Conservation (phyloP, 2,888 invertebrate species). For the Nomada hirtipes region DNA sequence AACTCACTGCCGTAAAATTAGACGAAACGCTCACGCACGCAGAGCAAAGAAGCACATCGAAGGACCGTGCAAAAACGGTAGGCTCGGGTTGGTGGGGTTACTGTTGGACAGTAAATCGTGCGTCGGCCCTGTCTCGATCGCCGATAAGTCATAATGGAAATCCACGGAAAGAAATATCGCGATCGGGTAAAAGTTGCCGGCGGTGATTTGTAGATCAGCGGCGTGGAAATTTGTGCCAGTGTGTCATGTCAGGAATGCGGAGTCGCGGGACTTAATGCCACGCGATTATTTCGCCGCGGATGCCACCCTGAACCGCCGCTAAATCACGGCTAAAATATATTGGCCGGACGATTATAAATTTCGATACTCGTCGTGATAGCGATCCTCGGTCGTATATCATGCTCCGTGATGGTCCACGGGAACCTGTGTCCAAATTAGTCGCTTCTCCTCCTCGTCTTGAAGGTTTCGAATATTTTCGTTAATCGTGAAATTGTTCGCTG, state of each 20-base stretch:
- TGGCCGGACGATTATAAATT: constrained; percentile 49
- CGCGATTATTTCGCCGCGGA: constrained; percentile 33
- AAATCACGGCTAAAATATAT: constrained; percentile 63
- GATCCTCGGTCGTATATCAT: constrained; percentile 32
- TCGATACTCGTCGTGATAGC: constrained; percentile 49
- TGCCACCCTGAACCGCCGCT: constrained; percentile 16
- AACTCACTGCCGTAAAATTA: background rate
- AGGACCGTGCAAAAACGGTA: background rate
- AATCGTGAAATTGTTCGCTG: background rate
- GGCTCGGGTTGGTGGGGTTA: background rate
- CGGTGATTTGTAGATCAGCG: constrained; percentile 57
- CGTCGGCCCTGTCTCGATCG: constrained; percentile 34
- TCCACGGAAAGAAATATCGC: constrained; percentile 42
- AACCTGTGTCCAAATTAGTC: constrained; percentile 26
- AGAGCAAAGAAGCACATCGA: background rate
- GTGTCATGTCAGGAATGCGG: constrained; percentile 58
- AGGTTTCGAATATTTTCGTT: background rate
- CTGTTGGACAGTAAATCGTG: constrained; percentile 43
- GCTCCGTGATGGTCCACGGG: background rate
- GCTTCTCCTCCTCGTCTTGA: background rate
- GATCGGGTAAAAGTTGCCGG: constrained; percentile 25
- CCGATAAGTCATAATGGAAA: constrained; percentile 51
- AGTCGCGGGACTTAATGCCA: constrained; percentile 31
- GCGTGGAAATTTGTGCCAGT: constrained; percentile 58
- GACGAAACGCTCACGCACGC: background rate